These are phyloP conservation scores for Gallinago undulata DNA, from an alignment of 2,113 vertebrate genomes.

Conservation along the genomic window DNA sequence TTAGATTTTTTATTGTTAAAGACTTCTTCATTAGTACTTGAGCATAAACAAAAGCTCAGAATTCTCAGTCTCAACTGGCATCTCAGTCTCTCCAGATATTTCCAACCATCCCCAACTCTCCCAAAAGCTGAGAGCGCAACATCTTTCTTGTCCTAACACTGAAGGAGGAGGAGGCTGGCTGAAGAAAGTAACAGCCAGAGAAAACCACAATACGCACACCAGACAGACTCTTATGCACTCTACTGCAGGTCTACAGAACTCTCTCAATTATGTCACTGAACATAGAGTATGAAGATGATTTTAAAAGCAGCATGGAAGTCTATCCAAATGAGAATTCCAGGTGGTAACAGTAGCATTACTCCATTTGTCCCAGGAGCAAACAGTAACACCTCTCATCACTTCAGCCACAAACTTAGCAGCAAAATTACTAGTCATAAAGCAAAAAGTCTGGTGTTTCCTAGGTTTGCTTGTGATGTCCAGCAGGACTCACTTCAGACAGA, in stretches of 20 bases:
- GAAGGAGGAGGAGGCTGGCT: neutral
- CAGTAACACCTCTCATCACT: neutral
- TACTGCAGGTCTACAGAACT: neutral
- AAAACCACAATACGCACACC: neutral
- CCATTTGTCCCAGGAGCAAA: neutral
- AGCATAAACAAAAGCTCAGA: neutral
- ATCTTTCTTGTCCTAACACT: neutral
- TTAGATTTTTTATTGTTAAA: neutral
- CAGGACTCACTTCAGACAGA: neutral
- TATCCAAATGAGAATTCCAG: neutral
- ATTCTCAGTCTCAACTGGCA: neutral
- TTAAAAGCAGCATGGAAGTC: neutral
- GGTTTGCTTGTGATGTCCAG: neutral
- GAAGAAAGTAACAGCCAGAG: neutral
- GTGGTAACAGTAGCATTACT: neutral
- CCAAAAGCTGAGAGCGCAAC: neutral
- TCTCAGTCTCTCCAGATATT: neutral
- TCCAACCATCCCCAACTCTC: neutral
- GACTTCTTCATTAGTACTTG: neutral
- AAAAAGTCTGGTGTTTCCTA: neutral
- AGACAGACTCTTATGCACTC: neutral
- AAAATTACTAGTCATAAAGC: neutral
- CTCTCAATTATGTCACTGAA: neutral
- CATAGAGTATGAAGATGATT: fast-evolving
- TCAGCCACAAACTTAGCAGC: neutral